phyloP scores from a whole-genome alignment of 2,888 invertebrate species.

The Tetranychus truncatus region DNA sequence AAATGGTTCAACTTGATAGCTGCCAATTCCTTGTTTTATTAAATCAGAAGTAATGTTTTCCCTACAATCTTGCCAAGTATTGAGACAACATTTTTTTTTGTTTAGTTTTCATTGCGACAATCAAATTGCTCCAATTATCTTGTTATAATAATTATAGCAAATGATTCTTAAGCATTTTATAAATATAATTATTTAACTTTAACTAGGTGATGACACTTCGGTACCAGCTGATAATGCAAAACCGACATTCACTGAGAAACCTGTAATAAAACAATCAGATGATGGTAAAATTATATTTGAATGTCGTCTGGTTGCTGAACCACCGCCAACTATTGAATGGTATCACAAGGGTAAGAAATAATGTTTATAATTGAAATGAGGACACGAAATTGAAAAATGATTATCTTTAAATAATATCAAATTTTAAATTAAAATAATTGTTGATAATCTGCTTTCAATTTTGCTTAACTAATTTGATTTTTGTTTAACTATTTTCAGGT shows the following conservation, averaged over 20 bases:
- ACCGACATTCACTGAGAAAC: conserved; percentile 94
- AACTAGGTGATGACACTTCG: conserved; percentile 75
- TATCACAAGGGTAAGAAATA: conserved; percentile 34
- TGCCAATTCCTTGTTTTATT: no score
- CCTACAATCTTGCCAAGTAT: no score
- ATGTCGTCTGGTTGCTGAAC: conserved; percentile 91
- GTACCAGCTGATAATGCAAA: conserved; percentile 81
- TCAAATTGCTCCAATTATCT: no score
- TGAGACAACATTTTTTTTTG: no score
- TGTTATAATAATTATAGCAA: no score
- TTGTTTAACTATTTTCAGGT: conserved; percentile 39
- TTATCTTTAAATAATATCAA: not conserved
- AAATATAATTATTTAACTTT: not conserved
- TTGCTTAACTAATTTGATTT: not conserved
- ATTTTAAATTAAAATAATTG: not conserved
- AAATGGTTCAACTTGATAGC: no score
- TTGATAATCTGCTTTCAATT: not conserved
- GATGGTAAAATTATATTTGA: conserved; percentile 91
- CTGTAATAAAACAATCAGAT: conserved; percentile 86
- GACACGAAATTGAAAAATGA: not conserved
- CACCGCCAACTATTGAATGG: conserved; percentile 82
- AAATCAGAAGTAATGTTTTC: no score
- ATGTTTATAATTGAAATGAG: not conserved
- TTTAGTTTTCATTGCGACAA: no score
- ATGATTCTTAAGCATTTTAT: not conserved